These are phyloP conservation scores for Xylota segnis DNA, from an alignment of 2,888 invertebrate genomes.

Conservation along the genomic window DNA sequence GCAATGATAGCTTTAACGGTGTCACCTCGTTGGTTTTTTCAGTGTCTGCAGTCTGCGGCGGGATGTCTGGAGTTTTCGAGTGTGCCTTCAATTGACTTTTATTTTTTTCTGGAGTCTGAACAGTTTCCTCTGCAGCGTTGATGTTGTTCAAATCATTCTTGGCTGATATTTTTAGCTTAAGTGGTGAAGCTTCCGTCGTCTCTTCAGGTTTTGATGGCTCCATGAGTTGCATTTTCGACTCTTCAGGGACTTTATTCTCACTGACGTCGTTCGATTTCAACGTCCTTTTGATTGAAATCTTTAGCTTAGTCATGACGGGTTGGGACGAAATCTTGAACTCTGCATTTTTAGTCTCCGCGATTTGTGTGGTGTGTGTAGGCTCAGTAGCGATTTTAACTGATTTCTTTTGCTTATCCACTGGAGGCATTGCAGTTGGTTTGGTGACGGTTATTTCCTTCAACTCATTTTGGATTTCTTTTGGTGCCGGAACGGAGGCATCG, in stretches of 20 bases:
- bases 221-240: neutral
- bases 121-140: neutral
- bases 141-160: neutral
- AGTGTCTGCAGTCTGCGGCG: neutral
- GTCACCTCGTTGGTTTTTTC: neutral
- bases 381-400: neutral
- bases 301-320: too few species aligned
- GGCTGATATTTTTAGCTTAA: neutral
- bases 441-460: neutral
- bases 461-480: neutral
- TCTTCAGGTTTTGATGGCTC: neutral
- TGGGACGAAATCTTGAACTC: too few species aligned
- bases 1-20: neutral
- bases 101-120: neutral
- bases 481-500: neutral
- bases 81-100: neutral
- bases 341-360: too few species aligned
- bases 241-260: neutral
- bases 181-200: neutral
- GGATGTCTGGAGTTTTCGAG: neutral
- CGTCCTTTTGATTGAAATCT: too few species aligned
- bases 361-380: neutral
- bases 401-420: neutral
- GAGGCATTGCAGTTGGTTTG: neutral
- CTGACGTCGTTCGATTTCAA: too few species aligned